Evolutionary conservation across 2,113 vertebrate genomes (phyloP), one percentile per base, ranked within the genome.

Genomic region (Argyrosomus japonicus): DNA sequence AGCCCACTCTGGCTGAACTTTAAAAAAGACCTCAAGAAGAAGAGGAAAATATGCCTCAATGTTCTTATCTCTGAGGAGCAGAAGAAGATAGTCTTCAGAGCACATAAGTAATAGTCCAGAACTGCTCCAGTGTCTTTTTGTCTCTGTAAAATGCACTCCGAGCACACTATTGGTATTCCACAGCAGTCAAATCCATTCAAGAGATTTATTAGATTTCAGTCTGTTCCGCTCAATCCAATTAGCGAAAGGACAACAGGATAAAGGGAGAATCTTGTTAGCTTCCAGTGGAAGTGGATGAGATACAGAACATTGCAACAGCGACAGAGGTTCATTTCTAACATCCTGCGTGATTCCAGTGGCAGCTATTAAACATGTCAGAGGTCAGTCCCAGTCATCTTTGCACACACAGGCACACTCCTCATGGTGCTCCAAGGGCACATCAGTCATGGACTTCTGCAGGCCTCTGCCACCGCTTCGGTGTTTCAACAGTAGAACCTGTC

Each of bases 381-480:
- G 96, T 94, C 96, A 97, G 94, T 96, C 96, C 4, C 89, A 88
- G 94, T 95, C 96, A 67, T 97, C 96, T 94, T 95, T 96, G 91
- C 98, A 99, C 83, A 96, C 95, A 87, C 98, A 99, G 94, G 95
- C 93, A 84, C 98, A 99, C 87, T 98, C 97, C 83, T 99, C 97
- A 0, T 99, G 98, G 89, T 99, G 98, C 88, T 99, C 98, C 95
- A 99, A 89, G 69, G 95, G 89, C 76, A 99, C 97, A 15, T 99
- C 98, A 1, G 97, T 97, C 93, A 99, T 91, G 9, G 97, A 96
- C 91, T 99, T 99, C 90, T 98, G 97, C 83, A 98, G 85, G 47
- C 96, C 97, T 40, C 94, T 93, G 56, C 94, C 92, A 7, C 97
- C 97, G 4, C 79, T 94, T 77, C 97, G 95, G 84, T 97, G 97